Evolutionary conservation across 1,140 invertebrate species (phyloP).

Genomic region (Manduca sexta): DNA sequence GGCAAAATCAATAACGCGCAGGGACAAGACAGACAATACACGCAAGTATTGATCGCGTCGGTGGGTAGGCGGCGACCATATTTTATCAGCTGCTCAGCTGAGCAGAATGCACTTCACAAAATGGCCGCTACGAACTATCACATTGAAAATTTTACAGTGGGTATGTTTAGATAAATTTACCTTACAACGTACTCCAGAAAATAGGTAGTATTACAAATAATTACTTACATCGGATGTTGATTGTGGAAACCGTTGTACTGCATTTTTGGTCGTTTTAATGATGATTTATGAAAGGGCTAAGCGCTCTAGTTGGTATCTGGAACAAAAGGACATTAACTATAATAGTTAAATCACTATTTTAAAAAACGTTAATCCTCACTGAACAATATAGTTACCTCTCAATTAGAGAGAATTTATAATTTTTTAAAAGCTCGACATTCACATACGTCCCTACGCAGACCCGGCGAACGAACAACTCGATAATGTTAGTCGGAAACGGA

Average conservation of each 20-base stretch:
- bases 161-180: not conserved
- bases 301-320: constrained; percentile 64
- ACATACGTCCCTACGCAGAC: constrained; percentile 62
- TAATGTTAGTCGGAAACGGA: constrained; percentile 49
- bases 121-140: constrained; percentile 51
- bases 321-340: constrained; percentile 27
- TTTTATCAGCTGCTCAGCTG: constrained; percentile 45
- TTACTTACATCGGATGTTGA: constrained; percentile 69
- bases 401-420: constrained; percentile 64
- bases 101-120: constrained; percentile 61
- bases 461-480: constrained; percentile 76
- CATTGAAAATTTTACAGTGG: not conserved
- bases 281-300: constrained; percentile 34
- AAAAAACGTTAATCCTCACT: constrained; percentile 2
- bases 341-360: not conserved
- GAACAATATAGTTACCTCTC: constrained; percentile 58
- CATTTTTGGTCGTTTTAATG: constrained; percentile 51
- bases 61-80: constrained; percentile 20
- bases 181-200: constrained; percentile 1
- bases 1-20: too few species aligned
- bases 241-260: constrained; percentile 72
- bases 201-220: not conserved
- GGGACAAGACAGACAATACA: too few species aligned
- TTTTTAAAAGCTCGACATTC: constrained; percentile 55
- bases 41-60: constrained; percentile 19